Percentiles rank a stretch among this genome's conserved stretches.
Conservation (phyloP, 2,888 invertebrate genomes). For the Oxycera nigricornis region DNA sequence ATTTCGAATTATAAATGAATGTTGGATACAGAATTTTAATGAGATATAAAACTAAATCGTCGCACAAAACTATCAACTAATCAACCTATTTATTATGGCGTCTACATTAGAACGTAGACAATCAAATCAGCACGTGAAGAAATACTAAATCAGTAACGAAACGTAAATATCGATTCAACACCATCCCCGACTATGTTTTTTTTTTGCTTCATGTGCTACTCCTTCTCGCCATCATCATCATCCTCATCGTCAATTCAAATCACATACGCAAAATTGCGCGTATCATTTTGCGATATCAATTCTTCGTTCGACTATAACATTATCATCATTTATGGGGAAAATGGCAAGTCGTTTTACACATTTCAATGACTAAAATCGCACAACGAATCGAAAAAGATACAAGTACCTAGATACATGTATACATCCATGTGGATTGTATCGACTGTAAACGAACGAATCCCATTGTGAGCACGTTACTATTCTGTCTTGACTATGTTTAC, state of each 20-base stretch:
- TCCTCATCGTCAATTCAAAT: background rate
- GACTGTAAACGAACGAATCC: background rate
- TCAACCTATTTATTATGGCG: constrained; percentile 8
- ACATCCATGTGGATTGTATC: background rate
- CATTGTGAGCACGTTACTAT: constrained; percentile 20
- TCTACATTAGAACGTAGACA: background rate
- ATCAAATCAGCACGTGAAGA: background rate
- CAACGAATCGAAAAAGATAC: background rate
- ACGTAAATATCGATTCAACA: background rate
- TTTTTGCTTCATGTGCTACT: too few species aligned
- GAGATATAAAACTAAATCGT: background rate
- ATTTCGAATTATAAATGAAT: too few species aligned
- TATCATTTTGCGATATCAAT: background rate
- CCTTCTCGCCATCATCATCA: background rate
- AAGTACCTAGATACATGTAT: background rate
- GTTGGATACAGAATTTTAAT: background rate
- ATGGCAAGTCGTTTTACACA: constrained; percentile 31
- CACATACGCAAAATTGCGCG: background rate
- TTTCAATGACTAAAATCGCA: constrained; percentile 4
- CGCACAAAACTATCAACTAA: constrained; percentile 14
- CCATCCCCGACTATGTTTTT: too few species aligned
- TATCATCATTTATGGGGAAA: constrained; percentile 19
- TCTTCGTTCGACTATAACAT: background rate
- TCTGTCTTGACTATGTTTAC: constrained; percentile 13
- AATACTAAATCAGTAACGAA: background rate